Percentiles rank a stretch among this genome's conserved stretches.
Evolutionary conservation across 2,888 invertebrate species (phyloP).

Genomic region (Ornithoptera alexandrae): DNA sequence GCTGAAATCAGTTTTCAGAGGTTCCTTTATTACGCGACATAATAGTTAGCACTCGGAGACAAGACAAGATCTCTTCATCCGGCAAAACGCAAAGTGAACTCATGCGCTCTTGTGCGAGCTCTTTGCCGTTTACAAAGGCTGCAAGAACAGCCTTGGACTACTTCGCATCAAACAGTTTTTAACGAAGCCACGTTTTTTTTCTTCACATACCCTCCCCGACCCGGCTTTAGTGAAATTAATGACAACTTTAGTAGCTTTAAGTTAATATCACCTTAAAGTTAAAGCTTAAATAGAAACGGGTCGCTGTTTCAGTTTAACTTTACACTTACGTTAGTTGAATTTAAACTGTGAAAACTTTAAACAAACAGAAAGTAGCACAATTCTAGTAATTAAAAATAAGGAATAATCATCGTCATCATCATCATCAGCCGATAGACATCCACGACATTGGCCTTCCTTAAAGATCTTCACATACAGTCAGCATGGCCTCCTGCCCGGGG

Average conservation of each 20-base stretch:
- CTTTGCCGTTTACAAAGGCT: slow-evolving; percentile 25
- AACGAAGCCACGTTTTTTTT: slow-evolving; percentile 27
- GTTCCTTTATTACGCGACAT: slow-evolving; percentile 18
- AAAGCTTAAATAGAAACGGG: background rate
- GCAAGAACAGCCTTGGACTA: slow-evolving; percentile 29
- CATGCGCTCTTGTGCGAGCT: slow-evolving; percentile 23
- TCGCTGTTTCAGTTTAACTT: background rate
- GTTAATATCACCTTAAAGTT: no score
- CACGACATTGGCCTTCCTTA: no score
- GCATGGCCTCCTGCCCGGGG: no score
- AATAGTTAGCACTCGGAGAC: slow-evolving; percentile 18
- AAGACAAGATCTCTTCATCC: slow-evolving; percentile 27
- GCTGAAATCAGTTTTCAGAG: background rate
- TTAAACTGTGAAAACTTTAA: no score
- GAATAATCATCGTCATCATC: no score
- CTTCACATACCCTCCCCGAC: slow-evolving; percentile 1
- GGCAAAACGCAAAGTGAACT: slow-evolving; percentile 27
- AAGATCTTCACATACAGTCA: no score
- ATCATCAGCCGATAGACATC: no score
- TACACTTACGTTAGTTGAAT: no score
- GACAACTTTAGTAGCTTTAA: slow-evolving; percentile 9
- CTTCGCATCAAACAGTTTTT: slow-evolving; percentile 27
- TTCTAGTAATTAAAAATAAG: no score
- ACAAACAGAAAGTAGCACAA: no score
- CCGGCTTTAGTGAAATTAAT: slow-evolving; percentile 26